Evolutionary conservation across 2,888 invertebrate genomes (phyloP).

Genomic region (Drosophila pseudotalamancana): DNA sequence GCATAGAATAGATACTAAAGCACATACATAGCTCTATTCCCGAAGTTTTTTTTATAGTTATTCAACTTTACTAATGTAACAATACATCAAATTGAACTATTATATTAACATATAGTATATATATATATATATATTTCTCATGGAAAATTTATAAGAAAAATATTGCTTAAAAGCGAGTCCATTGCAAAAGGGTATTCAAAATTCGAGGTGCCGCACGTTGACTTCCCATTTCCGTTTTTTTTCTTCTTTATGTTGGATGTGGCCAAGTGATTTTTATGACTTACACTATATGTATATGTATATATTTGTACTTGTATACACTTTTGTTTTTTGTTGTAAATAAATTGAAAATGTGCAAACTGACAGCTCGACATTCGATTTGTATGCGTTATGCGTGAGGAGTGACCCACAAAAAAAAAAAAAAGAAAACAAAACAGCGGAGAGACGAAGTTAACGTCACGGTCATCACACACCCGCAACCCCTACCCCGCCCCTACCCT

Average conservation of each 20-base stretch:
- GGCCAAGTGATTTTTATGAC: slow-evolving; percentile 64
- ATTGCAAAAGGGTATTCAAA: neutral
- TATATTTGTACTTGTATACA: slow-evolving; percentile 5
- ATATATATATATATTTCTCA: too few relatives aligned
- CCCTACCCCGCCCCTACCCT: neutral
- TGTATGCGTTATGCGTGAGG: slow-evolving; percentile 64
- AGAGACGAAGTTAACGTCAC: slow-evolving; percentile 29
- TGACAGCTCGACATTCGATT: slow-evolving; percentile 60
- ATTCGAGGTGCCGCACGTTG: neutral
- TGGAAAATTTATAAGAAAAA: neutral
- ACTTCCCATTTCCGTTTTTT: neutral
- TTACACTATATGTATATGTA: slow-evolving; percentile 31
- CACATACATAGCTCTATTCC: too few relatives aligned
- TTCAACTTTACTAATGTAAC: neutral
- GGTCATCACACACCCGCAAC: slow-evolving; percentile 22
- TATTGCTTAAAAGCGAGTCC: neutral
- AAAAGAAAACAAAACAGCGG: slow-evolving; percentile 3
- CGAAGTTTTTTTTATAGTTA: neutral
- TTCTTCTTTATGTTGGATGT: slow-evolving; percentile 18
- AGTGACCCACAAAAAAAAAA: slow-evolving; percentile 35
- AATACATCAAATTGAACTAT: neutral
- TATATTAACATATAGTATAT: too few relatives aligned
- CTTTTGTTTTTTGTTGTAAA: slow-evolving; percentile 40
- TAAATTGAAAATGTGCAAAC: slow-evolving; percentile 58
- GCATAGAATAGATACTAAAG: too few relatives aligned